Conservation (phyloP, 2,797 vertebrate species). For the Sebastes cheni region DNA sequence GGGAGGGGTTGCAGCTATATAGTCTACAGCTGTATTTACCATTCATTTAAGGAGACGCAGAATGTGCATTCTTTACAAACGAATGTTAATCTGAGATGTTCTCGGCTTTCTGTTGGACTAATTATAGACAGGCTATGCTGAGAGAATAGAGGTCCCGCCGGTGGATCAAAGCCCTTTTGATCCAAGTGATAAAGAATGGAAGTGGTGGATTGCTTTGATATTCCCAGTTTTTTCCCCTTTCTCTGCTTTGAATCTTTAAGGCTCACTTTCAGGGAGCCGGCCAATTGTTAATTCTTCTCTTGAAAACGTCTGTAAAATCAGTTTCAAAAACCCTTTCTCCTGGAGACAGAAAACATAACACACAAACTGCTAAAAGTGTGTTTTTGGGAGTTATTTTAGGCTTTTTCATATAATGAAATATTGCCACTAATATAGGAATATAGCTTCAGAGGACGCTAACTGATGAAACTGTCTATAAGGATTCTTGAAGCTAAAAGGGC, state of each 20-base stretch:
- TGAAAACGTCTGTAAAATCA: not conserved
- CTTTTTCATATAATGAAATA: not conserved
- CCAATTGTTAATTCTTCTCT: not conserved
- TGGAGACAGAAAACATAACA: not conserved
- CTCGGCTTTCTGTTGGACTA: not conserved
- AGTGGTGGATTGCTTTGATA: conserved; percentile 35
- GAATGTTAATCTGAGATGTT: not conserved
- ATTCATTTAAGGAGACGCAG: conserved; percentile 16
- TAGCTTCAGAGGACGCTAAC: not conserved
- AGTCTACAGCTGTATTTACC: not conserved
- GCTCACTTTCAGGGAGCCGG: not conserved
- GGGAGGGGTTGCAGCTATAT: not conserved
- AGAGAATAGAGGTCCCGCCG: conserved; percentile 10
- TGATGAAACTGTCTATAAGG: no score
- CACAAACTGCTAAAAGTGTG: not conserved
- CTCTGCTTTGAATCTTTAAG: conserved; percentile 17
- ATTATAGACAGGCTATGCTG: not conserved
- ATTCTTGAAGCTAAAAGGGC: no score
- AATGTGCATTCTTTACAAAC: not conserved
- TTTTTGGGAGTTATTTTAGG: not conserved
- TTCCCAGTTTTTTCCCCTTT: not conserved
- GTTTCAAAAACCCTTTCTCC: not conserved
- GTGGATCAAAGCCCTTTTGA: conserved; percentile 49
- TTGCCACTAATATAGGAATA: not conserved
- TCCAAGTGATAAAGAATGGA: conserved; percentile 27